phyloP scores from a whole-genome alignment of 2,797 vertebrate species.

The Phylloscopus collybita region DNA sequence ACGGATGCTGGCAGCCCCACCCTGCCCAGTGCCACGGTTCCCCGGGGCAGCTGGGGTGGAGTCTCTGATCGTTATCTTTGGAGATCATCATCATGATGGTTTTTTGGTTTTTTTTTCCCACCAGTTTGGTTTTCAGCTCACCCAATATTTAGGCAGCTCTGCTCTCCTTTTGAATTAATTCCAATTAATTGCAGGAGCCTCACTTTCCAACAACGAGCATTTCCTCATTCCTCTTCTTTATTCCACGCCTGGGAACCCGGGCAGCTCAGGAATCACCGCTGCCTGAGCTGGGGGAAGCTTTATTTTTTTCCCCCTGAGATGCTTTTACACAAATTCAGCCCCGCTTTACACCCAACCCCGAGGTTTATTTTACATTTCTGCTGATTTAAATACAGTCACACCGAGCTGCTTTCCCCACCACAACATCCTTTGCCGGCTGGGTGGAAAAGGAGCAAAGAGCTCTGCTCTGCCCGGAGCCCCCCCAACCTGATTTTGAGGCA shows the following conservation, averaged over 20 bases:
- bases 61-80: not conserved
- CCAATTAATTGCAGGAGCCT: not conserved
- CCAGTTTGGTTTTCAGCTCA: not conserved
- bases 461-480: not conserved
- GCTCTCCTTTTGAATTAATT: not conserved
- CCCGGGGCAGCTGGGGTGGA: constrained; percentile 1
- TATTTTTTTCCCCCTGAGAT: not conserved
- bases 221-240: not conserved
- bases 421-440: not conserved
- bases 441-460: not conserved
- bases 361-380: not conserved
- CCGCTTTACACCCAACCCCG: not conserved
- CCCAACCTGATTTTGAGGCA: not conserved
- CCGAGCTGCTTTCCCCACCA: not conserved
- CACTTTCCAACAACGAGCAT: not conserved
- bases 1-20: constrained; percentile 10
- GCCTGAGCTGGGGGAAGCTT: not conserved
- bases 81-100: not conserved
- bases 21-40: not conserved
- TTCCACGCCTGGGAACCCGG: not conserved
- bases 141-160: not conserved
- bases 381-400: not conserved
- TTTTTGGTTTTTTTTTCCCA: not conserved
- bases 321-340: not conserved
- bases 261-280: not conserved